Conservation (phyloP, 30 jellyfish, hydroid and myxozoan species). For the Calvadosia cruxmelitensis region DNA sequence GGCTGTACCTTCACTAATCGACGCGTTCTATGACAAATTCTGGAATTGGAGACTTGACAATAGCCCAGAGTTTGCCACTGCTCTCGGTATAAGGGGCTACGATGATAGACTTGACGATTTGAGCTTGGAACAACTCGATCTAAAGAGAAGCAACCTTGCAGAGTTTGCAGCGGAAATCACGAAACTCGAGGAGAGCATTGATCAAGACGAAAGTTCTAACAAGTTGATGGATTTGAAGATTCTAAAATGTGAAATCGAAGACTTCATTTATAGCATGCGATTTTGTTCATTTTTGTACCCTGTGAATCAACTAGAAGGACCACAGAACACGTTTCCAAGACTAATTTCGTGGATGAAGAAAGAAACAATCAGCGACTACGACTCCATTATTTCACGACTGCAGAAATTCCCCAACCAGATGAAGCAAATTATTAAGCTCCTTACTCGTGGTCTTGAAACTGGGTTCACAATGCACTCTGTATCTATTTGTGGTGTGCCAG, state of each 20-base stretch:
- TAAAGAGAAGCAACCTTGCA: conserved; percentile 36
- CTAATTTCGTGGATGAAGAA: conserved; percentile 77
- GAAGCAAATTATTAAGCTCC: conserved; percentile 30
- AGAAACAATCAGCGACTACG: conserved; percentile 40
- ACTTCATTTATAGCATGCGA: conserved; percentile 35
- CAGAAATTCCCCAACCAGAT: conserved; percentile 50
- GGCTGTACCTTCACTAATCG: background rate
- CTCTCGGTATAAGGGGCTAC: conserved; percentile 54
- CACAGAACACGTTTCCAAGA: conserved; percentile 86
- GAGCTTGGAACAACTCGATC: conserved; percentile 25
- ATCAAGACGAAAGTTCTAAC: background rate
- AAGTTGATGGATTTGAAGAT: conserved; percentile 24
- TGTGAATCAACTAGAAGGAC: conserved; percentile 72
- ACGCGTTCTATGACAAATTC: conserved; percentile 27
- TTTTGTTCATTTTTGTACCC: conserved; percentile 59
- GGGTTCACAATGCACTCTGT: conserved; percentile 37
- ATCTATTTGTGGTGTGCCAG: conserved; percentile 47
- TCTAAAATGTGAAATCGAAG: conserved; percentile 40
- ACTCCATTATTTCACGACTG: conserved; percentile 35
- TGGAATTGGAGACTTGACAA: conserved; percentile 81
- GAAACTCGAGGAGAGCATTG: background rate
- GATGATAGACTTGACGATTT: conserved; percentile 49
- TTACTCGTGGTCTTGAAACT: conserved; percentile 27
- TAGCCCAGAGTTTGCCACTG: conserved; percentile 87
- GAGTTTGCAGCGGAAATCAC: conserved; percentile 11